phyloP scores from a whole-genome alignment of 2,888 invertebrate genomes.

The Sphaerophoria taeniata region DNA sequence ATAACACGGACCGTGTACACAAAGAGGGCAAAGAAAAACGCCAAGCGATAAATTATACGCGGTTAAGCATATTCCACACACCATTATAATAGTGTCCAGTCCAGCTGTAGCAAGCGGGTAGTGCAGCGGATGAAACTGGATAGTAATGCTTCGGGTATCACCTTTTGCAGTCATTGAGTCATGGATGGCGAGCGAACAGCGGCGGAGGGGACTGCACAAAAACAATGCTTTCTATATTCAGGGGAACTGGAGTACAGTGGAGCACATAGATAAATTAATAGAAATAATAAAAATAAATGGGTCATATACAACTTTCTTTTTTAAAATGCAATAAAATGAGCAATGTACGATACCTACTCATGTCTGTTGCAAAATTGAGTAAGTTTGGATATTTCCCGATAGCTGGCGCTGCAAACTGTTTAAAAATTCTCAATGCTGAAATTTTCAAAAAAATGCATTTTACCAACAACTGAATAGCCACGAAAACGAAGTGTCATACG shows the following conservation, averaged over 20 bases:
- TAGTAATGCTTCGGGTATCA: slow-evolving; percentile 44
- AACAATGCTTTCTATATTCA: slow-evolving; percentile 18
- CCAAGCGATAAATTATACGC: slow-evolving; percentile 62
- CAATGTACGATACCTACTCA: too few species aligned
- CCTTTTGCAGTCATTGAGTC: slow-evolving; percentile 53
- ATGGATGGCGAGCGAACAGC: background rate
- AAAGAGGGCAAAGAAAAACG: slow-evolving; percentile 34
- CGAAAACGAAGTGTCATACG: too few species aligned
- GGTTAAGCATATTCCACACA: slow-evolving; percentile 64
- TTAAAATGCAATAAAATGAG: too few species aligned
- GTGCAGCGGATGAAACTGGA: background rate
- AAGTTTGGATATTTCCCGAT: too few species aligned
- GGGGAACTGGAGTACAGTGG: slow-evolving; percentile 29
- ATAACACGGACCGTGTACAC: slow-evolving; percentile 46
- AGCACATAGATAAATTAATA: background rate
- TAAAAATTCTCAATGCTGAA: too few species aligned
- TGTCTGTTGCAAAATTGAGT: too few species aligned
- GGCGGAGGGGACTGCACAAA: slow-evolving; percentile 8
- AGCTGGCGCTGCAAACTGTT: too few species aligned
- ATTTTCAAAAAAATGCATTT: too few species aligned
- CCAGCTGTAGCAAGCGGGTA: background rate
- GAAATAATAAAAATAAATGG: too few species aligned
- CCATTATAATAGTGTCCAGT: slow-evolving; percentile 17
- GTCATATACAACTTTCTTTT: too few species aligned
- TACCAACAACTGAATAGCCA: too few species aligned